Percentiles rank a stretch among this genome's conserved stretches.
Conservation (phyloP, 2,888 invertebrate species). For the Meloe dianella region DNA sequence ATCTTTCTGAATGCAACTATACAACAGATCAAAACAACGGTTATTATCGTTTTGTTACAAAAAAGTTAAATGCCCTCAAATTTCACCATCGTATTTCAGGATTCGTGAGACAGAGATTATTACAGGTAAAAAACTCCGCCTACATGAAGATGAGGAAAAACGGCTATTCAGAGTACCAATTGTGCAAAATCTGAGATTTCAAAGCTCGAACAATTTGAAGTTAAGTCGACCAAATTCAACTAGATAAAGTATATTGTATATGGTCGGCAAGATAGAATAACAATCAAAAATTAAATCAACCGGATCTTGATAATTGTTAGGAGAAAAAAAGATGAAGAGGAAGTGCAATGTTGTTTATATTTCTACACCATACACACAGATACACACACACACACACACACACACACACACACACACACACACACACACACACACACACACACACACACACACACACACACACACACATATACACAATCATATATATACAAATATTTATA, state of each 20-base stretch:
- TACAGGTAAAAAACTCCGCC: constrained; percentile 35
- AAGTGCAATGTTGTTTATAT: constrained; percentile 34
- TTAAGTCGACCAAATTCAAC: too few species aligned
- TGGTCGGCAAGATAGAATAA: not conserved
- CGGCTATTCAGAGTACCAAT: constrained; percentile 16
- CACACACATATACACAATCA: too few species aligned
- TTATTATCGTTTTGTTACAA: constrained; percentile 48
- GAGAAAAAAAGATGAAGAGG: constrained; percentile 38
- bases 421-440: constrained; percentile 26
- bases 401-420: constrained; percentile 27
- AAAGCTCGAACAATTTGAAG: too few species aligned
- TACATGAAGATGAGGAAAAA: constrained; percentile 24
- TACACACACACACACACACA: not conserved
- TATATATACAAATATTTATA: constrained; percentile 45
- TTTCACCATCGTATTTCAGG: constrained; percentile 40
- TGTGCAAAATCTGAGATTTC: not conserved
- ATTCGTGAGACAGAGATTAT: constrained; percentile 43
- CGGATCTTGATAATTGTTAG: constrained; percentile 31
- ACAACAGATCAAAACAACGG: constrained; percentile 43
- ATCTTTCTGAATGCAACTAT: constrained; percentile 29
- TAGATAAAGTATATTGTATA: not conserved
- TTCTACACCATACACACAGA: constrained; percentile 27
- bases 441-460: not conserved
- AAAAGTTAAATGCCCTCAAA: constrained; percentile 48
- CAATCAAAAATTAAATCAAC: not conserved